Base-by-base conservation (phyloP, 2,797 vertebrate species). In the Melanotaenia trifasciata region DNA sequence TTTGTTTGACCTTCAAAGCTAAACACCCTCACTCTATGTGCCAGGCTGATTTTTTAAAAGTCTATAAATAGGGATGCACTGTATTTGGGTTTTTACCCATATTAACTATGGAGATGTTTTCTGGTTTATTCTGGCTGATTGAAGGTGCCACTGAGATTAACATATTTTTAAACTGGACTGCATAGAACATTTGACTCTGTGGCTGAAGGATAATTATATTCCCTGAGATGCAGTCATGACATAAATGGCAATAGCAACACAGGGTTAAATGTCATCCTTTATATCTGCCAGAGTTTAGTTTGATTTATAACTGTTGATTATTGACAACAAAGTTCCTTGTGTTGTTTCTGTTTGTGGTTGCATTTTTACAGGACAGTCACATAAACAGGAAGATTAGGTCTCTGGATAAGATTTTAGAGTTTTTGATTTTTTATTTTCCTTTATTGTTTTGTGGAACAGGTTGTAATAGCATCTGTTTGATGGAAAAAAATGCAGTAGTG, bases 1-100 rank as follows among this genome's bases (percentile, higher is more conserved):
- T 88, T 87, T 83, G 80, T 76, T 68, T 79, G 73, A 78, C 67
- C 61, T 77, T 47, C 74, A 74, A 64, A 62, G 76, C 36, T 26
- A 24, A 75, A 59, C 28, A 33, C 4, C 6, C 28, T 28, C 16
- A 22, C 26, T 67, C 3, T 32, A 53, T 47, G 36, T 64, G 14
- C 63, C 61, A 58, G 35, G 5, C 18, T 22, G 12, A 43, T 38
- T 69, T 30, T 33, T 70, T 43, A 54, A 53, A 70, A 8, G 47
- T 22, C n/a, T 51, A 51, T 51, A 22, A 11, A 51, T 22, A 51
- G 45, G 20, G 45, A n/a, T n/a, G 20, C n/a, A 22, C 47, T 51
- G 11, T 51, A 51, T 22, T 30, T 51, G n/a, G 47, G 47, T 51
- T 51, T 18, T 51, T 51, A 7, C n/a, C 47, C 47, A 51, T 11